Percentiles rank a stretch among this genome's conserved stretches.
These are phyloP conservation scores for Reticulitermes lucifugus DNA, from an alignment of 2,888 invertebrate genomes.

Conservation along the genomic window DNA sequence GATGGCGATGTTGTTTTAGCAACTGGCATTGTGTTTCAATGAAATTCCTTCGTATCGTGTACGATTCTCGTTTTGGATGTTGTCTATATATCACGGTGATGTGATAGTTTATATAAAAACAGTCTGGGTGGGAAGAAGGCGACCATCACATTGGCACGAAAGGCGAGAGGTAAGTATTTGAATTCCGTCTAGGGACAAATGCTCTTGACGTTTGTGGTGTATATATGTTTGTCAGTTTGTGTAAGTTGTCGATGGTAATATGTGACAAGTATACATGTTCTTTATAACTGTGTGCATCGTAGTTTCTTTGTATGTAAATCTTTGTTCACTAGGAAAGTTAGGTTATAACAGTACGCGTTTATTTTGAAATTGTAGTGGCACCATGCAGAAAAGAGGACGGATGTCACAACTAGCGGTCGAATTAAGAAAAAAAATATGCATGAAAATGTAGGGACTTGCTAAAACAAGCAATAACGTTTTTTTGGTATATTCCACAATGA, in stretches of 20 bases:
- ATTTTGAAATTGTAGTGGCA: too few relatives aligned
- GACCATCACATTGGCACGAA: slow-evolving; percentile 26
- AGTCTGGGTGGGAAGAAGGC: background rate
- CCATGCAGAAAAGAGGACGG: too few relatives aligned
- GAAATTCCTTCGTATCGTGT: slow-evolving; percentile 19
- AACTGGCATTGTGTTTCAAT: slow-evolving; percentile 35
- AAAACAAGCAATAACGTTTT: too few relatives aligned
- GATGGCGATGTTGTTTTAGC: slow-evolving; percentile 52
- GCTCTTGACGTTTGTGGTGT: background rate
- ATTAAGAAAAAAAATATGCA: too few relatives aligned
- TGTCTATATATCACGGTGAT: slow-evolving; percentile 28
- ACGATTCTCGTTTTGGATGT: slow-evolving; percentile 7
- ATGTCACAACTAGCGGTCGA: too few relatives aligned
- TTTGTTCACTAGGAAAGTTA: background rate
- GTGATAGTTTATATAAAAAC: slow-evolving; percentile 29
- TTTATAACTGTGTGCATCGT: too few relatives aligned
- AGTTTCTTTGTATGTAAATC: background rate
- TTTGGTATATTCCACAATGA: too few relatives aligned
- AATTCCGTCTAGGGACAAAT: background rate
- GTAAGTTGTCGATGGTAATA: too few relatives aligned
- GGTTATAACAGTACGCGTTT: background rate
- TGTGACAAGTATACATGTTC: too few relatives aligned
- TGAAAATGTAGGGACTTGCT: too few relatives aligned
- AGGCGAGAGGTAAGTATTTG: slow-evolving; percentile 1
- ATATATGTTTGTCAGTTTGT: background rate